phyloP scores from a whole-genome alignment of 1,140 invertebrate species.

The Rhopalosiphum maidis region DNA sequence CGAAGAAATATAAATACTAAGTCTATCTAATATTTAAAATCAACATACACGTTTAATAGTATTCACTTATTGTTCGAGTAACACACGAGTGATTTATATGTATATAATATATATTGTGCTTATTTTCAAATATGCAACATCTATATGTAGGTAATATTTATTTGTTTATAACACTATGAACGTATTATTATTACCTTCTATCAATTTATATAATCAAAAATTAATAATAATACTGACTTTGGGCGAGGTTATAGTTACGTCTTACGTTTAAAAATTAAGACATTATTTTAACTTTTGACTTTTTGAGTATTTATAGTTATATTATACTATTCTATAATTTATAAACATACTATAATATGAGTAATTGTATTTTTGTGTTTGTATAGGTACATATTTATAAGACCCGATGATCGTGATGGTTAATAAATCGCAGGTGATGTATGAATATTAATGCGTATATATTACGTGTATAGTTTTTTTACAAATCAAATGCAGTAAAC shows the following conservation, averaged over 20 bases:
- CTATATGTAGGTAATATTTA: not conserved
- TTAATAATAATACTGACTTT: slow-evolving; percentile 12
- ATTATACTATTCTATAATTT: not conserved
- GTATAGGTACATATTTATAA: not conserved
- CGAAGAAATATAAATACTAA: not conserved
- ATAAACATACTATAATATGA: not conserved
- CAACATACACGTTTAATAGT: not conserved
- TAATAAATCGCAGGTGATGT: not conserved
- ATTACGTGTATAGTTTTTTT: not conserved
- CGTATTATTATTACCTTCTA: not conserved
- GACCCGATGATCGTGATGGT: not conserved
- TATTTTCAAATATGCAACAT: not conserved
- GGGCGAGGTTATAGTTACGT: slow-evolving; percentile 12
- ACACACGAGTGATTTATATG: not conserved
- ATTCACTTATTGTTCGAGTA: not conserved
- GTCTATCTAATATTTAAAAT: not conserved
- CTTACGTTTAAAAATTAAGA: not conserved
- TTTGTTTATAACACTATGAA: not conserved
- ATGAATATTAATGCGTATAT: not conserved
- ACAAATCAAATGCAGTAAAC: not conserved
- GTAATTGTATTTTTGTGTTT: not conserved
- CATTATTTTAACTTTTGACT: not conserved
- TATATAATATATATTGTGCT: not conserved
- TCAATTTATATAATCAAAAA: not conserved
- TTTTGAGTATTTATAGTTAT: not conserved